A percentile compares a stretch with the other conserved stretches of the same genome.
Conservation (phyloP, 2,797 vertebrate species). For the Sparus aurata region DNA sequence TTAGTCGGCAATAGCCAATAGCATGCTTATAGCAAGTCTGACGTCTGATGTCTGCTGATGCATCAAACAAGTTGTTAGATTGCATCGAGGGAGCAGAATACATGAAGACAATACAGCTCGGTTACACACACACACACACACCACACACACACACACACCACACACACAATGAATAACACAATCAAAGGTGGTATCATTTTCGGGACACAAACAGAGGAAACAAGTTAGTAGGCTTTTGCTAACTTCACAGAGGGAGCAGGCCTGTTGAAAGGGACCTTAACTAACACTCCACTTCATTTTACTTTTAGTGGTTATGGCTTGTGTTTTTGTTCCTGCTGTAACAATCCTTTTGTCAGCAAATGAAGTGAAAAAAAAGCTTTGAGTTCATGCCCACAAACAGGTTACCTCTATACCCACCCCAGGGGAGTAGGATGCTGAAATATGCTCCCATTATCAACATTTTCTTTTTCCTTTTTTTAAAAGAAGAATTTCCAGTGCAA, state of each 20-base stretch:
- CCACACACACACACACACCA: background rate
- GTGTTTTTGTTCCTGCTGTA: background rate
- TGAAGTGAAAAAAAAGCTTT: constrained; percentile 10
- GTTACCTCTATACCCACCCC: background rate
- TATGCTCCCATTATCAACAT: background rate
- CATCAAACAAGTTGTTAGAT: constrained; percentile 22
- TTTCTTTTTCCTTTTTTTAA: no score
- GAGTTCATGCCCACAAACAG: background rate
- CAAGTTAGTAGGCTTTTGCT: background rate
- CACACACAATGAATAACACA: background rate
- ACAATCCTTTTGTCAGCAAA: constrained; percentile 9
- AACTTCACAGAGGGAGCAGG: constrained; percentile 12
- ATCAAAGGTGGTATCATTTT: background rate
- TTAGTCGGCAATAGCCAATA: constrained; percentile 24
- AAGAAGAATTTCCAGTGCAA: background rate
- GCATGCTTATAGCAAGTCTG: constrained; percentile 32
- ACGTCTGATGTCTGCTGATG: background rate
- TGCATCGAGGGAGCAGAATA: constrained; percentile 11
- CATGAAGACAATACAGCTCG: background rate
- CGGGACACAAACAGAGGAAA: background rate
- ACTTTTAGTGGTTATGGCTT: background rate
- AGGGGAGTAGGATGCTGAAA: constrained; percentile 6
- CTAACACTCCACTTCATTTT: constrained; percentile 16
- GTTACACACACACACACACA: background rate
- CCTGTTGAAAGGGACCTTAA: background rate